Evolutionary conservation across 1,140 invertebrate species (phyloP).

Genomic region (Penaeus vannamei): DNA sequence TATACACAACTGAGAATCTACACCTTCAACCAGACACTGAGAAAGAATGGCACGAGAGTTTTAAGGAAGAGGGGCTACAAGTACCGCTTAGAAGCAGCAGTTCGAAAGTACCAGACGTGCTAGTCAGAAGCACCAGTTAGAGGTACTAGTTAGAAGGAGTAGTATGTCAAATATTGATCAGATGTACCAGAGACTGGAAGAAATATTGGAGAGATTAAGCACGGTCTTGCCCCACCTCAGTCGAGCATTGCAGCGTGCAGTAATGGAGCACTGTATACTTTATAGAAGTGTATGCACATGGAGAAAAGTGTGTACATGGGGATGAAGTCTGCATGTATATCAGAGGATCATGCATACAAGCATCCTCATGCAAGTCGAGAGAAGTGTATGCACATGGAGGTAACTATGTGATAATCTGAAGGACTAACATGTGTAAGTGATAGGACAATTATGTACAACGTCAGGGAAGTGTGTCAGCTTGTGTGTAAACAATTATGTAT

Average conservation of each 20-base stretch:
- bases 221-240: conserved; percentile 21
- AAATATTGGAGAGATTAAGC: neutral
- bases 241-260: conserved; percentile 34
- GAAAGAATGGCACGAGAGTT: conserved; percentile 50
- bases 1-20: conserved; percentile 64
- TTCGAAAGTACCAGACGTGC: conserved; percentile 31
- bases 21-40: conserved; percentile 55
- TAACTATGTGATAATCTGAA: conserved; percentile 16
- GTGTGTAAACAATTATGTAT: conserved; percentile 49
- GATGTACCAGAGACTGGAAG: neutral
- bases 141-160: conserved; percentile 19
- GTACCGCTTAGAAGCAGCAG: conserved; percentile 31
- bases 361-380: conserved; percentile 14
- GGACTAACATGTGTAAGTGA: conserved; percentile 37
- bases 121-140: conserved; percentile 2
- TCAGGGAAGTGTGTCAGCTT: conserved; percentile 5
- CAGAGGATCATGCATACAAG: neutral
- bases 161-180: conserved; percentile 5
- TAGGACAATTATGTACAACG: conserved; percentile 24
- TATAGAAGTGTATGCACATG: conserved; percentile 11
- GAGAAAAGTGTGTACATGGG: neutral
- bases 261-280: conserved; percentile 13
- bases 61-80: conserved; percentile 51
- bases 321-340: conserved; percentile 4
- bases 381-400: conserved; percentile 39